Conservation (phyloP, 2,888 invertebrate genomes). For the Agonopterix subpropinquella region DNA sequence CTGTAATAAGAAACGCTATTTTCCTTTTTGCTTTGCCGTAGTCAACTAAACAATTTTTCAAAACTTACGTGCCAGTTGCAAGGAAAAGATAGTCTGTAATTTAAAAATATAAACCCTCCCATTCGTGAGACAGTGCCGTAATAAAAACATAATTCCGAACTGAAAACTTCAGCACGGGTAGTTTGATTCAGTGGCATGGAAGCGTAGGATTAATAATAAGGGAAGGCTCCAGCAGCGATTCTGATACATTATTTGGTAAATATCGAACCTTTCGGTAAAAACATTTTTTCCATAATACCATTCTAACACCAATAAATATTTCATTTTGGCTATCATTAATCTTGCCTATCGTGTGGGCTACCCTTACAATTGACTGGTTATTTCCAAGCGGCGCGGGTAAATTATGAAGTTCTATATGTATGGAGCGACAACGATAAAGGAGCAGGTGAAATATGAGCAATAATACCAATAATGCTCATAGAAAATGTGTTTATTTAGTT, state of each 20-base stretch:
- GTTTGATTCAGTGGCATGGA: too few species aligned
- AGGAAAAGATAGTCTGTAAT: too few species aligned
- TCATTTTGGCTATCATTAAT: constrained; percentile 47
- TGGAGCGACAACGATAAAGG: constrained; percentile 16
- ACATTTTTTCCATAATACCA: constrained; percentile 14
- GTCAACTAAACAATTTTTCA: too few species aligned
- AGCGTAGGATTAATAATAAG: too few species aligned
- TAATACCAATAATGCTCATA: constrained; percentile 8
- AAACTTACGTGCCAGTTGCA: too few species aligned
- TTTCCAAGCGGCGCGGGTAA: constrained; percentile 30
- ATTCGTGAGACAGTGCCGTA: too few species aligned
- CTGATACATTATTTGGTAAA: not conserved
- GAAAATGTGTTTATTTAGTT: constrained; percentile 27
- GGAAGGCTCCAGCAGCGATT: too few species aligned
- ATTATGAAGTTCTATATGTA: constrained; percentile 32
- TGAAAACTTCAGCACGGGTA: too few species aligned
- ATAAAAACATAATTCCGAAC: too few species aligned
- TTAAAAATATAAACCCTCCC: too few species aligned
- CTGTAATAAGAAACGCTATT: too few species aligned
- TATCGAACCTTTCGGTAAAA: not conserved
- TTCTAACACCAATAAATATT: constrained; percentile 33
- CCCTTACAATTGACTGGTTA: constrained; percentile 46
- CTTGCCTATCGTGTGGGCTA: constrained; percentile 35
- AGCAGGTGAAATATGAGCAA: constrained; percentile 20
- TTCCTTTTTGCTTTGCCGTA: too few species aligned